Evolutionary conservation across 2,888 invertebrate genomes (phyloP), one percentile per base, ranked within the genome.

Genomic region (Lithophane ornitopus): DNA sequence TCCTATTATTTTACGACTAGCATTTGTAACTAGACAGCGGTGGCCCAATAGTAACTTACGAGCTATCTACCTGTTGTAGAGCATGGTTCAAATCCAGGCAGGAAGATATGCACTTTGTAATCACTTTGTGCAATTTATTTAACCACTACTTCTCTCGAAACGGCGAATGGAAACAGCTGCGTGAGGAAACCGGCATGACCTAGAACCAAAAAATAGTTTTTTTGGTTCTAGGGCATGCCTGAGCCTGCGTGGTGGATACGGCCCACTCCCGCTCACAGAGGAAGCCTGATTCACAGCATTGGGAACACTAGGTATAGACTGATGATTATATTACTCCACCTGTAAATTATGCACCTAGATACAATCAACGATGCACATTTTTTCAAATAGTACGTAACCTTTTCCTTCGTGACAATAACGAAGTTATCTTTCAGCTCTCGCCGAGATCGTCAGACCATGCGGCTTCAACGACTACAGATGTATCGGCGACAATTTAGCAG

Each of bases 361-460:
- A 65, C 19, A n/a, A 26, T 44, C 26, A 11, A 19, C 11, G 19
- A 44, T 26, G 9, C 46, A 65, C 19, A 11, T 22, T 14, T 66
- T 28, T 22, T 22, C 19, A 1, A 39, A n/a, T 6, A 16, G n/a
- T 26, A 14, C 9, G 26, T 26, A 26, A 49, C 1, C 14, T 9
- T 49, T 49, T 8, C 28, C 46, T 22, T 46, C 46, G 22, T 46
- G 8, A 14, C 9, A 34, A 34, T 28, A 74, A 76, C 19, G 2
- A 46, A 58, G 28, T 58, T n/a, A 39, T n/a, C 0, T 74, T 81
- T 11, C 80, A 81, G 84, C 12, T n/a, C 19, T 1, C 4, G 26
- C 72, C 11, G 0, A 61, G 0, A 87, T 88, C 22, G 72, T 91
- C 1, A 87, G 92, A 0, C 95, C 96, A 0, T 96, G 96, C 74